Conservation (phyloP, 2,888 invertebrate genomes). For the Deroplatys truncata region DNA sequence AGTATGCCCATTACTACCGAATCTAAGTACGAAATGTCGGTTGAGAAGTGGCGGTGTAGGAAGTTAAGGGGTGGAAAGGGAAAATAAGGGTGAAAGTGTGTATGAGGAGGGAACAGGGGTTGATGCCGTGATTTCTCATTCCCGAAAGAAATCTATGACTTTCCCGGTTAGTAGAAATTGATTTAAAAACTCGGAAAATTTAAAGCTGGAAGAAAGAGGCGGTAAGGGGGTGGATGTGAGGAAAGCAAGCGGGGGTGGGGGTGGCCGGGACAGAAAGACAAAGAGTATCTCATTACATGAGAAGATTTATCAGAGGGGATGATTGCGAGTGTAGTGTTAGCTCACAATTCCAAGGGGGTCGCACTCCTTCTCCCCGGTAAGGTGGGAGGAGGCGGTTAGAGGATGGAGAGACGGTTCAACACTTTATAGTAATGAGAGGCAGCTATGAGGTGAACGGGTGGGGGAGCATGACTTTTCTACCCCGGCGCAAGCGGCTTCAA, state of each 20-base stretch:
- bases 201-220: slow-evolving; percentile 23
- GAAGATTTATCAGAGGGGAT: slow-evolving; percentile 27
- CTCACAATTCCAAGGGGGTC: neutral
- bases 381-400: neutral
- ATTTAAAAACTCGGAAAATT: slow-evolving; percentile 30
- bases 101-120: neutral
- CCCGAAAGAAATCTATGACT: slow-evolving; percentile 29
- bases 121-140: slow-evolving; percentile 26
- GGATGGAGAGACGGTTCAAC: slow-evolving; percentile 5
- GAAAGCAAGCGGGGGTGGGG: neutral
- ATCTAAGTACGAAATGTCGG: slow-evolving; percentile 11
- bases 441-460: neutral
- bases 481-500: neutral
- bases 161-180: slow-evolving; percentile 28
- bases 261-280: slow-evolving; percentile 21
- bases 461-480: neutral
- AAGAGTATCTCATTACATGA: slow-evolving; percentile 29
- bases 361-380: neutral
- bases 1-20: slow-evolving; percentile 5
- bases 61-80: slow-evolving; percentile 8
- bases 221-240: neutral
- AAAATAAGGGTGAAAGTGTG: neutral
- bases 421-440: slow-evolving; percentile 13
- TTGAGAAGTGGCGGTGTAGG: neutral
- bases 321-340: slow-evolving; percentile 15